A percentile compares a stretch with the other conserved stretches of the same genome.
phyloP scores from a whole-genome alignment of 1,140 invertebrate genomes.

The Zaprionus inermis region DNA sequence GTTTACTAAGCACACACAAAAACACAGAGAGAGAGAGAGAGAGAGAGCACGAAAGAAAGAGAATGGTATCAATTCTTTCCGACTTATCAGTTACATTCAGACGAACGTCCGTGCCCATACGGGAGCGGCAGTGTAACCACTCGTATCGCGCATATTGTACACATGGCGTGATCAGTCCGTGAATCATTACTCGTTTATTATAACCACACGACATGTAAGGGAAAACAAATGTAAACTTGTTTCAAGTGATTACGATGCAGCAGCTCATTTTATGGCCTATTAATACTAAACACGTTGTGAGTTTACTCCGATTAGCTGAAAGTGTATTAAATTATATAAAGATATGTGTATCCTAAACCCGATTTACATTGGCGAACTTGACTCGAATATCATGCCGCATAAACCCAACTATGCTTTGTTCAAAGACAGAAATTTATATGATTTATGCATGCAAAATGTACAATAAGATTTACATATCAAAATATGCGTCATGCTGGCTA shows the following conservation, averaged over 20 bases:
- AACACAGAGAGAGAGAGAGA: too few relatives aligned
- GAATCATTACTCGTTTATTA: conserved; percentile 25
- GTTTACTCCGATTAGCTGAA: not conserved
- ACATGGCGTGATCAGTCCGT: conserved; percentile 40
- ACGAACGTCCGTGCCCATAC: not conserved
- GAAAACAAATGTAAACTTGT: conserved; percentile 32
- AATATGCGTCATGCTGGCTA: conserved; percentile 16
- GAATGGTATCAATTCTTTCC: not conserved
- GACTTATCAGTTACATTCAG: conserved; percentile 25
- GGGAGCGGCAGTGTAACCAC: not conserved
- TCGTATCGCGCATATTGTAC: not conserved
- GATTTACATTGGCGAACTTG: conserved; percentile 9
- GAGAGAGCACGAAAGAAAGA: not conserved
- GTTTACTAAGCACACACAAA: not conserved
- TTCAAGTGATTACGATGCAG: conserved; percentile 15
- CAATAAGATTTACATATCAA: conserved; percentile 32
- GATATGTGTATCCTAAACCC: not conserved
- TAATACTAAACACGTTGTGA: conserved; percentile 27
- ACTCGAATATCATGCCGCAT: too few relatives aligned
- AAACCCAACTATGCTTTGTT: not conserved
- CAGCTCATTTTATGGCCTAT: conserved; percentile 8
- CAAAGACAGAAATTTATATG: conserved; percentile 23
- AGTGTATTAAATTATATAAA: not conserved
- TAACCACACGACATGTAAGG: conserved; percentile 10
- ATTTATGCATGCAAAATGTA: conserved; percentile 23